Evolutionary conservation across 2,113 vertebrate genomes (phyloP).

Genomic region (Ardeotis arabs): DNA sequence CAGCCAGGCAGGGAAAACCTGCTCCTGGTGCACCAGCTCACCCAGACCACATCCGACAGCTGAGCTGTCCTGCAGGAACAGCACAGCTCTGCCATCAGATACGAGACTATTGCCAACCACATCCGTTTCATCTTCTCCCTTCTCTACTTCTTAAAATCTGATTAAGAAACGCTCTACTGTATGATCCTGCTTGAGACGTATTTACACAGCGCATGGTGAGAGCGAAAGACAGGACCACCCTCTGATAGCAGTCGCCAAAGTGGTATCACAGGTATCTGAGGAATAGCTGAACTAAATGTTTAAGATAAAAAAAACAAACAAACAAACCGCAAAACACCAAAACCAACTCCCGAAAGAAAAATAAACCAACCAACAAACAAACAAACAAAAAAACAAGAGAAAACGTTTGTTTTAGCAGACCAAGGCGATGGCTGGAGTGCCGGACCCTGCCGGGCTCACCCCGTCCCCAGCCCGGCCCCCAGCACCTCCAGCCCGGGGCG

Average conservation of each 20-base stretch:
- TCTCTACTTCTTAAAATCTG: neutral
- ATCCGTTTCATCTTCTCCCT: neutral
- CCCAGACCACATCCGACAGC: neutral
- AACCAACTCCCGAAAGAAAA: neutral
- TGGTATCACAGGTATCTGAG: neutral
- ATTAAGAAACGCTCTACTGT: neutral
- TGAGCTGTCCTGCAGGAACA: neutral
- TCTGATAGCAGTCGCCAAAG: neutral
- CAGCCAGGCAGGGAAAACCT: neutral
- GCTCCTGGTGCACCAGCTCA: accelerated
- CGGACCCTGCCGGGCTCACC: neutral
- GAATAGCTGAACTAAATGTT: neutral
- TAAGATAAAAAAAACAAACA: neutral
- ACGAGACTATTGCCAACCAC: neutral
- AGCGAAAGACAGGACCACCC: neutral
- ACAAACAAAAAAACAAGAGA: neutral
- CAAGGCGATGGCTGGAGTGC: accelerated
- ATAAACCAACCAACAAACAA: neutral
- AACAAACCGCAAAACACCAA: neutral
- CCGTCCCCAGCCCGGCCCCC: neutral
- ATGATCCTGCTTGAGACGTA: neutral
- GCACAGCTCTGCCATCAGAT: neutral
- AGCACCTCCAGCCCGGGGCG: neutral
- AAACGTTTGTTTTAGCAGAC: neutral
- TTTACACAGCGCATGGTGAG: neutral